Base-by-base conservation (phyloP, 2,888 invertebrate genomes). In the Drosophila yooni region DNA sequence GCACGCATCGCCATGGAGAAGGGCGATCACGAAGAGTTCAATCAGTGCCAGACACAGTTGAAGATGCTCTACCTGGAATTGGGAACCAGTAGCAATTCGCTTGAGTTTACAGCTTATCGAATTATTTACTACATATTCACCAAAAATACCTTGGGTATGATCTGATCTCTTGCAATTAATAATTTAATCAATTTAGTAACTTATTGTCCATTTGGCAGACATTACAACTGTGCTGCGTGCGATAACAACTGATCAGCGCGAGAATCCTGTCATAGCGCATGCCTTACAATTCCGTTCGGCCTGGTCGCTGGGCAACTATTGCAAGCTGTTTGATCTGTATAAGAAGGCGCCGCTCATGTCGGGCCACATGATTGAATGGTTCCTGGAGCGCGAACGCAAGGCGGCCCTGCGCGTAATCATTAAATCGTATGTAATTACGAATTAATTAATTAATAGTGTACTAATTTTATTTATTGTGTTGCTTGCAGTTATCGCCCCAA, bases 11-110 rank as follows among this genome's bases (percentile, higher is more conserved):
- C 99, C 58, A 94, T 99, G 93, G 99, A 99, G 93, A 99, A 97
- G 94, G 98, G 98, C 61, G 99, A 99, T 92, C 98, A 99, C 93
- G 99, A 99, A 92, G 99, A 99, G 93, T 99, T 99, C 92, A 99
- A 99, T 94, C 99, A 99, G 93, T 99, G 99, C 92, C 99, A 99
- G 94, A 98, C 99, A 18, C 99, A 99, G 94, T 94, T 99, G 62
- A 98, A 98, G 94, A 97, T 98, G 95, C 95, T 99, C 38, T 99
- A 99, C 93, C 94, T 95, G 77, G 97, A 98, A 93, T 94, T 97
- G 72, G 96, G 96, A 38, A 94, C 95, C 31, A 94, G 94, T 57
- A 56, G 65, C 8, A 97, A 99, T 94, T 94, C 95, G 75, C 95
- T 96, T 77, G 99, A 99, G 94, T 99, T 99, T 94, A 96, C 97